Evolutionary conservation across 1,140 invertebrate genomes (phyloP).

Genomic region (Pseudomyrmex concolor): DNA sequence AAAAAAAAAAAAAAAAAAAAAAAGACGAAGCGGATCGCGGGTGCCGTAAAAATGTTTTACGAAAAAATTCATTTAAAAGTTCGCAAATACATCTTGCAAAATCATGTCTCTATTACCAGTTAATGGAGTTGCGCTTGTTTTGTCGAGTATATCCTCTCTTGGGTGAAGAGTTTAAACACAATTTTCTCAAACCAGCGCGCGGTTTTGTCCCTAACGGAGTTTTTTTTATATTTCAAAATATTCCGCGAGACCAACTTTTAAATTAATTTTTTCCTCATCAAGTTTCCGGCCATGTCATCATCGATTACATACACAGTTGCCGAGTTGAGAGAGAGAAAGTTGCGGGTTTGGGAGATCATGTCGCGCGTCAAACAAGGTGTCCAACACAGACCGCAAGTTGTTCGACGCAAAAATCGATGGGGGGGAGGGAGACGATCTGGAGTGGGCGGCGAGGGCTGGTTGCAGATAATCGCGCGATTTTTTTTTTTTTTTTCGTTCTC

Average conservation of each 20-base stretch:
- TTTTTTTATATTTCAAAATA: slow-evolving; percentile 20
- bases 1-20: background rate
- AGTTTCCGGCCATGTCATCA: background rate
- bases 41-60: too few relatives aligned
- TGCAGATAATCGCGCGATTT: slow-evolving; percentile 11
- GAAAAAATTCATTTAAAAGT: slow-evolving; percentile 4
- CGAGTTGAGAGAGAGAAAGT: background rate
- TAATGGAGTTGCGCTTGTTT: slow-evolving; percentile 30
- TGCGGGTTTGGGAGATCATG: too few relatives aligned
- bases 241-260: background rate
- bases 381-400: too few relatives aligned
- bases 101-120: slow-evolving; percentile 1
- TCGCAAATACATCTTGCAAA: background rate
- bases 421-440: too few relatives aligned
- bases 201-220: background rate
- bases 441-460: background rate
- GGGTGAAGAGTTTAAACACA: background rate
- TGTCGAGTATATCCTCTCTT: slow-evolving; percentile 5
- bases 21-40: background rate
- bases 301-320: background rate
- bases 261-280: slow-evolving; percentile 11
- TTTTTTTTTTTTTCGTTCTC: slow-evolving; percentile 19
- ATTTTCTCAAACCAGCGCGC: slow-evolving; percentile 8
- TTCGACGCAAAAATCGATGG: background rate
- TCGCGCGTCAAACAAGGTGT: too few relatives aligned